Base-by-base conservation (phyloP, 2,797 vertebrate genomes). In the Octomys mimax region DNA sequence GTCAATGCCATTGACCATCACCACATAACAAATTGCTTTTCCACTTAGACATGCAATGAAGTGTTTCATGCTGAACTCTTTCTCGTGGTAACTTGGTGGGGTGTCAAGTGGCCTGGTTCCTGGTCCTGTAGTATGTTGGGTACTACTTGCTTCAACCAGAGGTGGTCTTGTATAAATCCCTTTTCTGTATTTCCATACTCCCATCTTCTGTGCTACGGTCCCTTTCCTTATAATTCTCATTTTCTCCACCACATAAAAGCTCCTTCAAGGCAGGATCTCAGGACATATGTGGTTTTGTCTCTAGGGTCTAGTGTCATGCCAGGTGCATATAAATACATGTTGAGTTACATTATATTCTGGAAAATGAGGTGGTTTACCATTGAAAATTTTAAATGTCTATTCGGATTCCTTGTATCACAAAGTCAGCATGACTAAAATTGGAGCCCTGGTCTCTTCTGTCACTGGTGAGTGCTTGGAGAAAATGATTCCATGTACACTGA, bases 321-420 rank as follows among this genome's bases (percentile, higher is more conserved):
- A 62, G 39, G 52, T 79, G 2, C 49, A 9, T 39, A 31, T 88
- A 64, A 71, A 18, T n/a, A 14, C 39, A 33, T 87, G 6, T 61
- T 77, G 46, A 79, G 16, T 42, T 87, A 42, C 21, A 31, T 42
- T 79, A 2, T 75, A 42, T 61, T 84, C 31, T 92, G 13, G 46
- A n/a, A 31, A 52, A 87, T 71, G 83, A 92, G 33, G 6, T 36
- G 91, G 36, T 92, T 96, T 88, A 66, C 18, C 22, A 46, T 62
- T 79, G 33, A 87, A 90, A 73, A 94, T 87, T 87, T 92, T 46
- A 83, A 75, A 1, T 89, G 12, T 66, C 46, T 46, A 86, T 66
- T 78, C 89, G 42, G 39, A 80, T 93, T 97, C 95, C 92, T 54
- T 92, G 68, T 66, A 46, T 92, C 92, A 90, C 89, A 95, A 90